Conservation (phyloP, 2,888 invertebrate genomes). For the Argynnis bischoffii region DNA sequence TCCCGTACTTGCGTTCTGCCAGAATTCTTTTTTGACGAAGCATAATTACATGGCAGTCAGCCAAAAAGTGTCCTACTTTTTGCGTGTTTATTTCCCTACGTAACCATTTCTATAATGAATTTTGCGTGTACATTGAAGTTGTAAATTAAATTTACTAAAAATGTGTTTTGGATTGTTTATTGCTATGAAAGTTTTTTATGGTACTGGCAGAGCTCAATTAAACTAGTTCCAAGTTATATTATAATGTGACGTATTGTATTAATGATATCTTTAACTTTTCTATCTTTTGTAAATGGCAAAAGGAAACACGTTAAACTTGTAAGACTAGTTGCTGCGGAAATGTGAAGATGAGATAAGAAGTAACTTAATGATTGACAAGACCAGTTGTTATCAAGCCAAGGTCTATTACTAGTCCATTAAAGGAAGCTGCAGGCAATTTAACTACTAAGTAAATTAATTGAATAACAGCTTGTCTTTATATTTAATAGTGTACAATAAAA, state of each 20-base stretch:
- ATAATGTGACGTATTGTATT: background rate
- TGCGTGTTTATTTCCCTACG: conserved; percentile 10
- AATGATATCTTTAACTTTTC: conserved; percentile 6
- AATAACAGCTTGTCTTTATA: conserved; percentile 7
- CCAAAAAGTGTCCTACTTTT: conserved; percentile 33
- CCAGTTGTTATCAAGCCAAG: conserved; percentile 26
- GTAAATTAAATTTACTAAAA: background rate
- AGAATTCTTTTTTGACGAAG: conserved; percentile 28
- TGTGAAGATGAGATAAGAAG: conserved; percentile 27
- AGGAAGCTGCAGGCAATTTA: conserved; percentile 22
- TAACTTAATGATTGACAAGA: conserved; percentile 27
- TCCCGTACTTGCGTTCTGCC: conserved; percentile 21
- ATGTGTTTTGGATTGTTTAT: background rate
- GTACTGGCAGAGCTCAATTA: background rate
- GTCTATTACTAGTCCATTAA: conserved; percentile 18
- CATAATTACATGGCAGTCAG: conserved; percentile 35
- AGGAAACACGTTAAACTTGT: conserved; percentile 17
- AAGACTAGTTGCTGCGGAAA: conserved; percentile 33
- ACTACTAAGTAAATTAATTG: conserved; percentile 21
- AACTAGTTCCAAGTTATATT: background rate
- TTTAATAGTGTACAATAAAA: background rate
- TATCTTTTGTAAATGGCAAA: conserved; percentile 16
- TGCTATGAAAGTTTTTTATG: too few relatives aligned
- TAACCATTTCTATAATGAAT: conserved; percentile 11
- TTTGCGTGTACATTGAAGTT: conserved; percentile 4